Evolutionary conservation across 2,888 invertebrate species (phyloP).

Genomic region (Eustalomyia histrio): DNA sequence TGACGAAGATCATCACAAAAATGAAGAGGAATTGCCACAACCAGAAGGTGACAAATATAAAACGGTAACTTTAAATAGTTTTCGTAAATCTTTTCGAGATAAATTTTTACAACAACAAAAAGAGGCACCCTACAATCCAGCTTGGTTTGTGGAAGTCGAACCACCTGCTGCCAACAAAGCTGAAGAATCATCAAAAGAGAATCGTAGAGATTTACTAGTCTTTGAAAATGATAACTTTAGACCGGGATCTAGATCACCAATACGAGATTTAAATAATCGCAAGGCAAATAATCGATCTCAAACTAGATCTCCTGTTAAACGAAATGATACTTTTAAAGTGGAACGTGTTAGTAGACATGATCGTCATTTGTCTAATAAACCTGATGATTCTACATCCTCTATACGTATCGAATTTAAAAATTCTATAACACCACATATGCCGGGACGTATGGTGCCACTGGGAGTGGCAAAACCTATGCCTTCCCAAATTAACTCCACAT

Average conservation of each 20-base stretch:
- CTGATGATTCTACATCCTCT: conserved; percentile 65
- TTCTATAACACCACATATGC: conserved; percentile 76
- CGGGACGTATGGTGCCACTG: conserved; percentile 77
- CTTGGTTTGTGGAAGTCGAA: conserved; percentile 79
- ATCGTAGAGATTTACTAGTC: conserved; percentile 73
- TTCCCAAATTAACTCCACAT: conserved; percentile 68
- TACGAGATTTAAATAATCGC: conserved; percentile 70
- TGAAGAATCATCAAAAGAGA: conserved; percentile 67
- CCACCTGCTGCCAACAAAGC: conserved; percentile 51
- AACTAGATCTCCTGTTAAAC: conserved; percentile 72
- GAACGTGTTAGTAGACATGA: conserved; percentile 66
- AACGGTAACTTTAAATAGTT: conserved; percentile 77
- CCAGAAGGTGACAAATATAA: conserved; percentile 75
- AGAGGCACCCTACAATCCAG: conserved; percentile 76
- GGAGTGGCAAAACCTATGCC: conserved; percentile 79
- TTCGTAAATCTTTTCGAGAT: conserved; percentile 78
- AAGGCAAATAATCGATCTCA: conserved; percentile 66
- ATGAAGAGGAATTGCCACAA: conserved; percentile 63
- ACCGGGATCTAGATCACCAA: conserved; percentile 76
- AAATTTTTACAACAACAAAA: conserved; percentile 75
- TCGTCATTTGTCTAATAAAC: background rate
- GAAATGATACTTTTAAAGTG: conserved; percentile 74
- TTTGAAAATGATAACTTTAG: conserved; percentile 78
- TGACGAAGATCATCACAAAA: background rate
- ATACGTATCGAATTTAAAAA: conserved; percentile 79